These are phyloP conservation scores for Chaetodon trifasciatus DNA, from an alignment of 2,797 vertebrate species.

Conservation along the genomic window DNA sequence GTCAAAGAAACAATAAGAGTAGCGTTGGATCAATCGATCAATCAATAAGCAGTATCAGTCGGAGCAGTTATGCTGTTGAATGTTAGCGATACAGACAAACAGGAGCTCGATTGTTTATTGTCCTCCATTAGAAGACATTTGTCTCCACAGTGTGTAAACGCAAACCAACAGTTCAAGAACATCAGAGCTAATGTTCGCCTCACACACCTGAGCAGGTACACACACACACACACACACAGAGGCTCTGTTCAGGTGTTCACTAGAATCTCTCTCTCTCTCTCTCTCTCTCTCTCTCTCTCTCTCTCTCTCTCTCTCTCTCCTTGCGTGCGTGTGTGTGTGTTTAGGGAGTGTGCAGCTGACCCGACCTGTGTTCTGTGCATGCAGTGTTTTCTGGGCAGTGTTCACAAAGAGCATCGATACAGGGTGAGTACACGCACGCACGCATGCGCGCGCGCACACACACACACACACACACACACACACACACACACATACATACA, in stretches of 20 bases:
- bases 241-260: neutral
- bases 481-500: neutral
- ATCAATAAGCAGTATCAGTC: too few relatives aligned
- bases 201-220: neutral
- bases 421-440: slow-evolving; percentile 85
- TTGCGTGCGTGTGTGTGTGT: slow-evolving; percentile 42
- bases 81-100: too few relatives aligned
- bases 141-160: too few relatives aligned
- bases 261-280: too few relatives aligned
- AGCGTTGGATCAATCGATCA: too few relatives aligned
- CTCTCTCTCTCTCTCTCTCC: too few relatives aligned
- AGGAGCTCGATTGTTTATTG: too few relatives aligned
- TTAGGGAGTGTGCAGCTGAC: slow-evolving; percentile 97
- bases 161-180: too few relatives aligned
- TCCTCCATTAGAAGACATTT: too few relatives aligned
- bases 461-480: neutral
- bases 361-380: slow-evolving; percentile 98
- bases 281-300: too few relatives aligned
- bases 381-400: slow-evolving; percentile 96
- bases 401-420: slow-evolving; percentile 96
- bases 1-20: too few relatives aligned
- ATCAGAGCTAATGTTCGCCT: neutral
- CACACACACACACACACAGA: neutral
- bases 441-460: slow-evolving; percentile 17
- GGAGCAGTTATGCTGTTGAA: too few relatives aligned